phyloP scores from a whole-genome alignment of 2,113 vertebrate species.

The Picathartes gymnocephalus region DNA sequence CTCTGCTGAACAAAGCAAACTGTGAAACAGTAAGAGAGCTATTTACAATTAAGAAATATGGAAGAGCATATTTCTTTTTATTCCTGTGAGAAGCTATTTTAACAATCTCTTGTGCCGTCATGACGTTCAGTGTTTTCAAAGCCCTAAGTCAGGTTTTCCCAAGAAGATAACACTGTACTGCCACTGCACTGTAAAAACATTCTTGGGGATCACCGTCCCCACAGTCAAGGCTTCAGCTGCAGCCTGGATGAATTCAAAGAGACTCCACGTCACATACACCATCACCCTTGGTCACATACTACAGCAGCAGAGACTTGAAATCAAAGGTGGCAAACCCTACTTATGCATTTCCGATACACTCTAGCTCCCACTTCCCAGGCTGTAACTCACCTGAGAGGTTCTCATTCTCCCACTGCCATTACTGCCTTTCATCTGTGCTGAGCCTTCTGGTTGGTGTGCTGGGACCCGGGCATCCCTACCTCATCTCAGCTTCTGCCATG shows the following conservation, averaged over 20 bases:
- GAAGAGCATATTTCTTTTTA: not conserved
- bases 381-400: not conserved
- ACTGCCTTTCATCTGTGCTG: not conserved
- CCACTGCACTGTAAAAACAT: not conserved
- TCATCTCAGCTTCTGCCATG: not conserved
- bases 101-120: not conserved
- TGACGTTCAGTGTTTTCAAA: not conserved
- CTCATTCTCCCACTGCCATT: not conserved
- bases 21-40: not conserved
- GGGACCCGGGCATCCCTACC: accelerated
- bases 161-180: not conserved
- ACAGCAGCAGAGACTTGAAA: not conserved
- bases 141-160: too few species aligned
- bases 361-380: accelerated
- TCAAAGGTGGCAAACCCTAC: accelerated
- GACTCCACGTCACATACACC: not conserved
- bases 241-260: not conserved
- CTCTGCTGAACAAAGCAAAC: accelerated
- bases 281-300: too few species aligned
- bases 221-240: not conserved
- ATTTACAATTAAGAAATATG: not conserved
- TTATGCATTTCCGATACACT: accelerated
- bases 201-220: not conserved
- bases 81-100: not conserved
- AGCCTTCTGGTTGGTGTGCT: accelerated